Evolutionary conservation across 2,113 vertebrate genomes (phyloP).

Genomic region (Micronycteris hirsuta): DNA sequence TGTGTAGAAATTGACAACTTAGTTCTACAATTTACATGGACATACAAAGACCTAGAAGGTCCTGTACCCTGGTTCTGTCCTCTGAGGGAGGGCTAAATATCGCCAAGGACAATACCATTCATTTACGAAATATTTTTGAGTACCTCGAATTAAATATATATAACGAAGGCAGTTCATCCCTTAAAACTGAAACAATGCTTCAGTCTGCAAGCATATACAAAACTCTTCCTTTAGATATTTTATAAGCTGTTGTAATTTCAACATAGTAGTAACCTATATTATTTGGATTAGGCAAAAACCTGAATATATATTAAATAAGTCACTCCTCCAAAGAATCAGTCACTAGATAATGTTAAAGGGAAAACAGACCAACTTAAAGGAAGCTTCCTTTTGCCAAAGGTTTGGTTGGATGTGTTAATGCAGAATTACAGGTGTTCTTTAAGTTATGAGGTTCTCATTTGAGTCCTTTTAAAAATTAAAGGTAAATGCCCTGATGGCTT

Average conservation of each 20-base stretch:
- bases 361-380: background rate
- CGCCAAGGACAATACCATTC: background rate
- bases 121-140: background rate
- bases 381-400: conserved; percentile 14
- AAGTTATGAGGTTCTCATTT: conserved; percentile 10
- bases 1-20: background rate
- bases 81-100: background rate
- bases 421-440: background rate
- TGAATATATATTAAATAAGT: background rate
- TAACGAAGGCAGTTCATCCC: background rate
- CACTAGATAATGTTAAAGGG: background rate
- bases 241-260: background rate
- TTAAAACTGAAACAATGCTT: background rate
- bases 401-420: background rate
- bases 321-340: background rate
- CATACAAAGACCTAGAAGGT: background rate
- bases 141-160: background rate
- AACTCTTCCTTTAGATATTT: background rate
- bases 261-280: background rate
- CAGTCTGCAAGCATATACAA: background rate
- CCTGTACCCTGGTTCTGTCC: background rate
- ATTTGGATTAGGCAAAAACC: background rate
- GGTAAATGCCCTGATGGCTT: background rate
- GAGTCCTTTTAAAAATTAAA: background rate
- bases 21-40: background rate